These are phyloP conservation scores for Lamellibrachia columna DNA, from an alignment of 2,888 invertebrate species.

Conservation along the genomic window DNA sequence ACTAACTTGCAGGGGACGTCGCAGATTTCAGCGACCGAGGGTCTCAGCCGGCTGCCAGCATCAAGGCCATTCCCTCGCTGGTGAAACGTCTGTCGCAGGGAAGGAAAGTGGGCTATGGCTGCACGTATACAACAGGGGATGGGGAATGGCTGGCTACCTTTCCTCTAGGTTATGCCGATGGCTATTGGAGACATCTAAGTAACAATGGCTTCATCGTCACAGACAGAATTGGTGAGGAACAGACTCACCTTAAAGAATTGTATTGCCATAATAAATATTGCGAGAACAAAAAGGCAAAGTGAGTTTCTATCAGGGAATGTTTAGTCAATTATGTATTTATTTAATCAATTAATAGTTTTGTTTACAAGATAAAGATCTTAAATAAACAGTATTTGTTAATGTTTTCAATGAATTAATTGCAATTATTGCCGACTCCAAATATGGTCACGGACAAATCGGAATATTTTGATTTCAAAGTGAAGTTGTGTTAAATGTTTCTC, in stretches of 20 bases:
- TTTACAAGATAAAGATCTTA: no score
- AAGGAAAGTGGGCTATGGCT: conserved; percentile 35
- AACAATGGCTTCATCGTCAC: conserved; percentile 28
- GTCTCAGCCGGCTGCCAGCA: conserved; percentile 29
- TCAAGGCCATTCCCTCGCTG: conserved; percentile 32
- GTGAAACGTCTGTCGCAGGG: conserved; percentile 32
- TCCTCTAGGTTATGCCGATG: conserved; percentile 39
- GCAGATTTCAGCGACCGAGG: conserved; percentile 28
- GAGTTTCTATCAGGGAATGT: no score
- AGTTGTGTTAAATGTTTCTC: no score
- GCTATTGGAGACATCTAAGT: conserved; percentile 35
- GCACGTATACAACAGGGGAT: conserved; percentile 31
- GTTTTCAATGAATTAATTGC: no score
- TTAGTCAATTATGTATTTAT: no score
- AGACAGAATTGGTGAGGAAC: conserved; percentile 27
- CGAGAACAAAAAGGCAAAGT: no score
- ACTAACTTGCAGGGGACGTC: conserved; percentile 28
- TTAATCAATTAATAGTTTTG: no score
- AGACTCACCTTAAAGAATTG: neutral
- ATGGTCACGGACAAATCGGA: no score
- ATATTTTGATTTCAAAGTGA: no score
- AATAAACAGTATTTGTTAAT: no score
- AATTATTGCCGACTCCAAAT: no score
- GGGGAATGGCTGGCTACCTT: conserved; percentile 37
- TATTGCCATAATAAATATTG: neutral